These are phyloP conservation scores for Myopa testacea DNA, from an alignment of 2,888 invertebrate species.

Conservation along the genomic window DNA sequence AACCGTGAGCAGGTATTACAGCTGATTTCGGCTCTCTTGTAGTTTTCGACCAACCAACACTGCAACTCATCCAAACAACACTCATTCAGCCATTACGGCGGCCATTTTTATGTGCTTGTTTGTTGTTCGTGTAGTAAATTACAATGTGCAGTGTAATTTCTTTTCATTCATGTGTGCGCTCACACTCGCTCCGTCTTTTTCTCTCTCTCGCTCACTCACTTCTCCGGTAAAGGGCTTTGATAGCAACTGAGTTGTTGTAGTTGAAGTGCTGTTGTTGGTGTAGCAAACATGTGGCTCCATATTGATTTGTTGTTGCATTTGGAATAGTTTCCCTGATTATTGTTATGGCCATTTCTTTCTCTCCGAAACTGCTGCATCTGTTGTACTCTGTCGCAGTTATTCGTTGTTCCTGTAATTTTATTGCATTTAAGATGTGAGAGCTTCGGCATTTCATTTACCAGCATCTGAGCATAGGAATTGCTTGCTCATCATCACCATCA, in stretches of 20 bases:
- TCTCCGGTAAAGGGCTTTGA: constrained; percentile 12
- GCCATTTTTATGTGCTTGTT: constrained; percentile 49
- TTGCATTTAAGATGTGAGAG: too few relatives aligned
- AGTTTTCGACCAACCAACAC: background rate
- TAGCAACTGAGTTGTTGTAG: background rate
- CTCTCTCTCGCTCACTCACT: background rate
- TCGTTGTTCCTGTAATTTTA: constrained; percentile 22
- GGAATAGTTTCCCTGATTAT: background rate
- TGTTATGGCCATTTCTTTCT: background rate
- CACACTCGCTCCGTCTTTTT: background rate
- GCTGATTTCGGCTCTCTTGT: background rate
- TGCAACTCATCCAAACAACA: background rate
- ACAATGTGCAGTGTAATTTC: constrained; percentile 17
- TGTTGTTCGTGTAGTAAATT: constrained; percentile 32
- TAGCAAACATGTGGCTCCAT: constrained; percentile 39
- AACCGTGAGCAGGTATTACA: background rate
- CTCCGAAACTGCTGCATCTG: constrained; percentile 17
- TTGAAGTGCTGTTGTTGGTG: constrained; percentile 32
- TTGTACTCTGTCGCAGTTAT: constrained; percentile 39
- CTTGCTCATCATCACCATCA: background rate
- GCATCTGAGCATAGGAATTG: background rate
- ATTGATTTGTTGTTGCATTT: constrained; percentile 36
- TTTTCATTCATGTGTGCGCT: constrained; percentile 31
- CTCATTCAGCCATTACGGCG: constrained; percentile 45
- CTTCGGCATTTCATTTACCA: background rate